Base-by-base conservation (phyloP, 2,888 invertebrate species). In the Xestia c-nigrum region DNA sequence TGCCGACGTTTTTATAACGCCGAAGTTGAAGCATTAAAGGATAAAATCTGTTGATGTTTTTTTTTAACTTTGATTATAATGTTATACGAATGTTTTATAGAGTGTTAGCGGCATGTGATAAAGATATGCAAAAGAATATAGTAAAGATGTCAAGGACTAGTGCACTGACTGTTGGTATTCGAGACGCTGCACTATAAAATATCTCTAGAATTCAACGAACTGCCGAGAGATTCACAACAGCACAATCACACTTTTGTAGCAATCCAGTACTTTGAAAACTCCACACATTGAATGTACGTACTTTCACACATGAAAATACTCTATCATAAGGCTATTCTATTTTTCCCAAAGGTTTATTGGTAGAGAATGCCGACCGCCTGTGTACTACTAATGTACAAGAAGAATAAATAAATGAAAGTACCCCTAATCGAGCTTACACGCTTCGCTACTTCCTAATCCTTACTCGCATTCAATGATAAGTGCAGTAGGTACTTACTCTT, bases 401-500 rank as follows among this genome's bases (percentile, higher is more conserved):
- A 57, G 24, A 31, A 59, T 59, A 59, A 59, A 31, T 16, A 57
- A 57, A 59, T 59, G 31, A 47, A 82, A 65, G 38, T 65, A 46
- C 38, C 12, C 38, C 57, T 43, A 24, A 74, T 57, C 50, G 46
- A 65, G 43, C 38, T 55, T 38, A 50, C 65, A 67, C 47, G 67
- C 40, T 50, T 67, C 43, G 55, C 46, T 61, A 63, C 59, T 79
- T 73, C 46, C 10, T 47, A 31, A 59, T 59, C 24, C 50, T 40
- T 65, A n/a, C 57, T 69, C 50, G 38, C 3, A 65, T 65, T 31
- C 24, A 59, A 50, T 52, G n/a, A 63, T 67, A 70, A 77, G n/a
- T 71, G 40, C n/a, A 67, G 24, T 21, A 38, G 31, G 46, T 72
- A 94, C 94, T 94, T 87, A 95, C 95, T 83, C 81, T 90, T 90